Evolutionary conservation across 2,797 vertebrate species (phyloP), one percentile per base, ranked within the genome.

Genomic region (Hozukius guyotensis): DNA sequence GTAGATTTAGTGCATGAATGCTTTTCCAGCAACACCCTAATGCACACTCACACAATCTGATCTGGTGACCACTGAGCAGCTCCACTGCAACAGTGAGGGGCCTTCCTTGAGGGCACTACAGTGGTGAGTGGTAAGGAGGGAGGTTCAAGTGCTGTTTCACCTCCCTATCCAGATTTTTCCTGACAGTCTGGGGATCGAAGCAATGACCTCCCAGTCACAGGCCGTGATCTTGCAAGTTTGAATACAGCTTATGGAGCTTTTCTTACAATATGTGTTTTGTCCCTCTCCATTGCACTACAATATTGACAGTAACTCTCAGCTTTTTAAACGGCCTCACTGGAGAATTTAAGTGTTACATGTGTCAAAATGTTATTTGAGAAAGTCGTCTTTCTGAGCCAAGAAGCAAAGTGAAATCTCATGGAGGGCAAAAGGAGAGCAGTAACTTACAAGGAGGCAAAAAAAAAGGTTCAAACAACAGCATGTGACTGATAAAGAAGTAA

Each of bases 111-210:
- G 46, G 57, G 59, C 55, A 78, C 29, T 75, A 24, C 24, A 68
- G 32, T 55, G 71, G 20, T 66, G 52, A 36, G 25, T 27, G 38
- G 55, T 32, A 49, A 60, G 13, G 32, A 70, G 12, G 32, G 53
- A 55, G 62, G 13, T 68, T 84, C 42, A 77, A 83, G 60, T 52
- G 53, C 32, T 13, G 20, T 52, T 76, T 86, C 42, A 38, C 61
- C 46, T 63, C 56, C 27, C 3, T 12, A 59, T 70, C 29, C 32
- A 63, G 70, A 81, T 75, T 55, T 22, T 61, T 68, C 25, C 25
- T 59, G 62, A 80, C 59, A 68, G 52, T 64, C 49, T 57, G 24
- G 24, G 62, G 38, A 84, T 18, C 2, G 3, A 74, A 80, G 61
- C 13, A 12, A 38, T 73, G 78, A 75, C 66, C 53, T n/a, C 57